Conservation (phyloP, 64 coral and sea anemone species). For the Catalaphyllia jardinei region DNA sequence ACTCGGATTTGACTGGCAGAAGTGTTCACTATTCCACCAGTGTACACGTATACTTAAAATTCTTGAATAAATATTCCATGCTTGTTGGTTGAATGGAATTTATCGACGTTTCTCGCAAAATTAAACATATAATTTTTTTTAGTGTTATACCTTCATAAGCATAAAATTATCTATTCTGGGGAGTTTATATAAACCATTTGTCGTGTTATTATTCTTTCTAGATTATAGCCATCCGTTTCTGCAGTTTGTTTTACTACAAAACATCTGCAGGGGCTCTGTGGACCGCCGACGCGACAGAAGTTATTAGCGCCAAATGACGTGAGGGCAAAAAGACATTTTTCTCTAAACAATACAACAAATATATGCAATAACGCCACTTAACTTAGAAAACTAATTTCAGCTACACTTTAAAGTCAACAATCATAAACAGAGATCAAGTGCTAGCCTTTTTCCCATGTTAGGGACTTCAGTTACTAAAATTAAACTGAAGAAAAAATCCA, state of each 20-base stretch:
- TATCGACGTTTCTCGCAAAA: constrained; percentile 3
- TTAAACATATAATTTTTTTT: not conserved
- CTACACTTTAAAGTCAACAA: constrained; percentile 1
- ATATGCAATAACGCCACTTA: not conserved
- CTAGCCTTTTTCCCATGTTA: not conserved
- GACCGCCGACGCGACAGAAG: not conserved
- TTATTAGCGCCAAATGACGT: not conserved
- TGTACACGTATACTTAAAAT: constrained; percentile 28
- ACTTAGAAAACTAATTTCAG: constrained; percentile 2
- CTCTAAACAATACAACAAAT: not conserved
- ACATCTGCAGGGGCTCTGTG: not conserved
- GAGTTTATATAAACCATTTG: too few species aligned
- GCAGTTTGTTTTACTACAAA: not conserved
- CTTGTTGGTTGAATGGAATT: constrained; percentile 10
- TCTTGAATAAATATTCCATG: constrained; percentile 28
- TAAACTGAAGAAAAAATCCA: not conserved
- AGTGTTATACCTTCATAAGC: not conserved
- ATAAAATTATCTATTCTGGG: too few species aligned
- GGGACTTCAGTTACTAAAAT: not conserved
- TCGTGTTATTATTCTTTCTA: not conserved
- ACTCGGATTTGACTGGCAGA: not conserved
- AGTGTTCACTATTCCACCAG: not conserved
- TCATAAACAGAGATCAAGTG: not conserved
- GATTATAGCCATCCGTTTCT: not conserved
- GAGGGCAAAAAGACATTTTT: not conserved